Percentiles rank a stretch among this genome's conserved stretches.
Evolutionary conservation across 2,888 invertebrate species (phyloP).

Genomic region (Acleris laterana): DNA sequence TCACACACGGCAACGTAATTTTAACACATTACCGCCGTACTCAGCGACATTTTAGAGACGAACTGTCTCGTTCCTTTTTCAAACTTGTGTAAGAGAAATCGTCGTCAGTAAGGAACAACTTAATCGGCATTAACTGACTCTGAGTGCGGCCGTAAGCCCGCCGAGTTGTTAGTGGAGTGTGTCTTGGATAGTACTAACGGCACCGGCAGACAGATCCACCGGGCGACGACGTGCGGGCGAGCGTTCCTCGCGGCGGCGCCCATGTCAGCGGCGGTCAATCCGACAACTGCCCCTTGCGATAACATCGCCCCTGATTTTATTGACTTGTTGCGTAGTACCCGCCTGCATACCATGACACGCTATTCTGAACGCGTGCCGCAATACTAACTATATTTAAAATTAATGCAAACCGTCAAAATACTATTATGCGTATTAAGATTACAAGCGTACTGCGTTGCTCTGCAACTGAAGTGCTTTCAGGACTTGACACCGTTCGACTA

Average conservation of each 20-base stretch:
- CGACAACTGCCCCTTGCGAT: conserved; percentile 64
- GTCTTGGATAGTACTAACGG: conserved; percentile 63
- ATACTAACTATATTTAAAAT: conserved; percentile 63
- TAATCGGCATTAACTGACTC: no score
- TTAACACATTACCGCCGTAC: no score
- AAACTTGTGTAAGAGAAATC: no score
- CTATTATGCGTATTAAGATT: conserved; percentile 58
- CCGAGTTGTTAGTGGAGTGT: background rate
- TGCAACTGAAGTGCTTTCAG: conserved; percentile 39
- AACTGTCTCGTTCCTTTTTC: no score
- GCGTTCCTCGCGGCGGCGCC: conserved; percentile 79
- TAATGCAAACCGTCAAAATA: conserved; percentile 57
- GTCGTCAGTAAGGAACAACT: no score
- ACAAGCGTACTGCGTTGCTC: conserved; percentile 50
- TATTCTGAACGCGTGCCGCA: conserved; percentile 68
- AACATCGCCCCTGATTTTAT: conserved; percentile 72
- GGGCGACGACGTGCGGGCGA: conserved; percentile 77
- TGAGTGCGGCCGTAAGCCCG: no score
- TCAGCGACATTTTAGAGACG: no score
- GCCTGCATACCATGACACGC: conserved; percentile 66
- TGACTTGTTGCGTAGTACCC: conserved; percentile 71
- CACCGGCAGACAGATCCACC: conserved; percentile 79
- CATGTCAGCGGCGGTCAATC: conserved; percentile 75
- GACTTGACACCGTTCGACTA: conserved; percentile 10
- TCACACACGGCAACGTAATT: conserved; percentile 21